phyloP scores from a whole-genome alignment of 1,140 invertebrate genomes.

The Caenorhabditis latens region DNA sequence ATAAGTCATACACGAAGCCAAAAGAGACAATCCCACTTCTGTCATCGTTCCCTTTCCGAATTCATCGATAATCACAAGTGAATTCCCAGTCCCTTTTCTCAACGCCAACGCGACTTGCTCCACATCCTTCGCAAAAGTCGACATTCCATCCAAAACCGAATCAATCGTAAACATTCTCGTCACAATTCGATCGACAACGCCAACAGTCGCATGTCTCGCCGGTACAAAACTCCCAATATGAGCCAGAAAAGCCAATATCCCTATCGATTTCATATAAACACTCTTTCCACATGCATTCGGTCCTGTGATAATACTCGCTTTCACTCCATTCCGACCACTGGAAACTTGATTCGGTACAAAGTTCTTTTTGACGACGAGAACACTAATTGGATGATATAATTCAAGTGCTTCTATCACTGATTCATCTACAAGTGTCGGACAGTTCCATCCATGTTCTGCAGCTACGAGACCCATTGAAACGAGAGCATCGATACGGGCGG shows the following conservation, averaged over 20 bases:
- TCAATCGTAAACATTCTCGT: slow-evolving; percentile 85
- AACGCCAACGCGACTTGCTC: slow-evolving; percentile 86
- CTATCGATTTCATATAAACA: slow-evolving; percentile 88
- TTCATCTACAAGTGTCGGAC: slow-evolving; percentile 73
- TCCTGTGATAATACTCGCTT: slow-evolving; percentile 87
- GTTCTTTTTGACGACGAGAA: slow-evolving; percentile 63
- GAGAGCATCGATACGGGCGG: slow-evolving; percentile 72
- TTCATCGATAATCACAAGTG: slow-evolving; percentile 89
- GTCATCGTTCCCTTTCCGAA: slow-evolving; percentile 90
- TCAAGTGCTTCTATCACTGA: slow-evolving; percentile 69
- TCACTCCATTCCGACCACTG: slow-evolving; percentile 78
- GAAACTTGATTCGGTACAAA: slow-evolving; percentile 36
- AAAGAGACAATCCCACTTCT: slow-evolving; percentile 75
- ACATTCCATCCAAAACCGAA: slow-evolving; percentile 85
- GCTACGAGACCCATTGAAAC: slow-evolving; percentile 72
- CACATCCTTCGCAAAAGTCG: slow-evolving; percentile 88
- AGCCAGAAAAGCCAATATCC: slow-evolving; percentile 86
- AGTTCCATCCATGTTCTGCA: slow-evolving; percentile 70
- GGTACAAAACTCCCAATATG: slow-evolving; percentile 91
- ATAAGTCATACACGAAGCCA: slow-evolving; percentile 73
- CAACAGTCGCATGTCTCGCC: slow-evolving; percentile 84
- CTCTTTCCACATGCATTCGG: slow-evolving; percentile 93
- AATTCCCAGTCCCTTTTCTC: slow-evolving; percentile 82
- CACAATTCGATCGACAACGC: slow-evolving; percentile 84
- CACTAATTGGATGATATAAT: slow-evolving; percentile 71